A percentile compares a stretch with the other conserved stretches of the same genome.
These are phyloP conservation scores for Bursaphelenchus okinawaensis DNA, from an alignment of 2,888 invertebrate species.

Conservation along the genomic window DNA sequence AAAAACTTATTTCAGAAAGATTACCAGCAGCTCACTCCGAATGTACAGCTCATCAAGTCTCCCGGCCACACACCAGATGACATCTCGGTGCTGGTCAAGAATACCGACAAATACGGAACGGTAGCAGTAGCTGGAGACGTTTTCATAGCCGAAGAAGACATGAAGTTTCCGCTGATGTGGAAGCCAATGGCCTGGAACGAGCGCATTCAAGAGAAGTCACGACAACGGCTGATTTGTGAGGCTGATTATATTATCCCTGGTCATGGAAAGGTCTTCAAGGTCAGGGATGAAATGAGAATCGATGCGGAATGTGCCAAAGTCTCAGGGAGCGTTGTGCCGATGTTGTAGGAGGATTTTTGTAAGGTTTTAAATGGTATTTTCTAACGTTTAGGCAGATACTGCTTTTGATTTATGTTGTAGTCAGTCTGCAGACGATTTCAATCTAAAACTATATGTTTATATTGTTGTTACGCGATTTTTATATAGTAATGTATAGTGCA, in stretches of 20 bases:
- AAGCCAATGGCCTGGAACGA: constrained; percentile 44
- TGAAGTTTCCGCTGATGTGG: constrained; percentile 53
- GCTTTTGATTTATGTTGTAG: too few species aligned
- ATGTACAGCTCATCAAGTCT: constrained; percentile 42
- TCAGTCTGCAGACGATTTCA: too few species aligned
- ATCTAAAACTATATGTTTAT: too few species aligned
- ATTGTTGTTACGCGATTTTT: too few species aligned
- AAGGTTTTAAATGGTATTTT: too few species aligned
- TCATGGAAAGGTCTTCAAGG: constrained; percentile 26
- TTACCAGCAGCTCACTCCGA: constrained; percentile 37
- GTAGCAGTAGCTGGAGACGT: constrained; percentile 42
- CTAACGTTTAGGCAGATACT: too few species aligned
- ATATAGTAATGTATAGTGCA: too few species aligned
- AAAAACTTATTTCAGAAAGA: constrained; percentile 44
- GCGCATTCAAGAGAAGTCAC: constrained; percentile 30
- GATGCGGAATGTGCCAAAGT: constrained; percentile 42
- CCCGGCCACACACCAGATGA: constrained; percentile 55
- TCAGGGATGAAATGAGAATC: constrained; percentile 22
- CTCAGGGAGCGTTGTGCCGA: constrained; percentile 3
- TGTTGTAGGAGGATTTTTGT: too few species aligned
- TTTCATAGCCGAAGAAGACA: constrained; percentile 39
- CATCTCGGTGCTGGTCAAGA: constrained; percentile 44
- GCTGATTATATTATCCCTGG: constrained; percentile 52
- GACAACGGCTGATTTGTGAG: constrained; percentile 33
- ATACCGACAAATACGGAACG: constrained; percentile 35